Percentiles rank a stretch among this genome's conserved stretches.
Evolutionary conservation across 2,888 invertebrate species (phyloP).

Genomic region (Colletes collaris): DNA sequence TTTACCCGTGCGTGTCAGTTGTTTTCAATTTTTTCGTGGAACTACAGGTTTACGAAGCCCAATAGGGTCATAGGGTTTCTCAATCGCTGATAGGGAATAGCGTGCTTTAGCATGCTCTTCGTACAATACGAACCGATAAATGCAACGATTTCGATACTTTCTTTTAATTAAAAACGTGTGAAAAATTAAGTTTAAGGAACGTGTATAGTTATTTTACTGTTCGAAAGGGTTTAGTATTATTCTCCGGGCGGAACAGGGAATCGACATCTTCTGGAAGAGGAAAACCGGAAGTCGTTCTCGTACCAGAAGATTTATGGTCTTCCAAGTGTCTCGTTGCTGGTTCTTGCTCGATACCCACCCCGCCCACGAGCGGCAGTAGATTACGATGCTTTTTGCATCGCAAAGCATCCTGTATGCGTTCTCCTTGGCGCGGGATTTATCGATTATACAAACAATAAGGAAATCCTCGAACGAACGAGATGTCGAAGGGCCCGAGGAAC

Average conservation of each 20-base stretch:
- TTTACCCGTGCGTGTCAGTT: too few species aligned
- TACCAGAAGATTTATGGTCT: slow-evolving; percentile 54
- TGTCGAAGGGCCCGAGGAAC: slow-evolving; percentile 30
- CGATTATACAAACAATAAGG: slow-evolving; percentile 72
- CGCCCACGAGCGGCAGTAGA: slow-evolving; percentile 71
- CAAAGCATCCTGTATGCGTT: slow-evolving; percentile 60
- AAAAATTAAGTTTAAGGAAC: too few species aligned
- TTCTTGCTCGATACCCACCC: slow-evolving; percentile 47
- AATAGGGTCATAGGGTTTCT: too few species aligned
- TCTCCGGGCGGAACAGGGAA: background rate
- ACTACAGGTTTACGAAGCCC: too few species aligned
- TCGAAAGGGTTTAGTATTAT: too few species aligned
- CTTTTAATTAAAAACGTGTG: too few species aligned
- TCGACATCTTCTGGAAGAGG: background rate
- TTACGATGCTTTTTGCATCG: slow-evolving; percentile 68
- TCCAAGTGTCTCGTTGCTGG: slow-evolving; percentile 50
- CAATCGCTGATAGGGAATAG: too few species aligned
- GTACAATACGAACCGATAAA: too few species aligned
- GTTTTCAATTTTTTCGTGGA: too few species aligned
- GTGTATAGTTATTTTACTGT: too few species aligned
- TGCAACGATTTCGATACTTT: too few species aligned
- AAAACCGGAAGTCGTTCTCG: slow-evolving; percentile 57
- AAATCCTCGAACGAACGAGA: slow-evolving; percentile 55
- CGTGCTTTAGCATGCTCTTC: too few species aligned
- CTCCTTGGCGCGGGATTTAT: slow-evolving; percentile 67